A percentile compares a stretch with the other conserved stretches of the same genome.
These are phyloP conservation scores for Phengaris alcon DNA, from an alignment of 2,888 invertebrate species.

Conservation along the genomic window DNA sequence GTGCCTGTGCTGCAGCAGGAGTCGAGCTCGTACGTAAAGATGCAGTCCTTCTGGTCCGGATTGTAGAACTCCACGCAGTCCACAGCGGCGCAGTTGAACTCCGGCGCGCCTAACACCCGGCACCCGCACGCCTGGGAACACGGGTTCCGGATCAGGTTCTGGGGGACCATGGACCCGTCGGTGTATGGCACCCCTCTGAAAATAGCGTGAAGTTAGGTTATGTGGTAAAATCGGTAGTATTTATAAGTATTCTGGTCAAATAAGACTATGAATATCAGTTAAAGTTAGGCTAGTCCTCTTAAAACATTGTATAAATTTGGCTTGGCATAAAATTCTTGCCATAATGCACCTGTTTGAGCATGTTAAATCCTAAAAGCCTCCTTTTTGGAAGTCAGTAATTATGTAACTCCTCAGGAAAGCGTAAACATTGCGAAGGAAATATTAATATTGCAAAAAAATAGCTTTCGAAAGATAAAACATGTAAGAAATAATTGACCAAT, in stretches of 20 bases:
- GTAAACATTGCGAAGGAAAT: no score
- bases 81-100: constrained; percentile 65
- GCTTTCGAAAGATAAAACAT: neutral
- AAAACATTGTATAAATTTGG: no score
- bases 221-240: no score
- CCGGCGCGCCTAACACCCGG: constrained; percentile 47
- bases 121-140: constrained; percentile 68
- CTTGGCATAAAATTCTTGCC: no score
- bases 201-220: neutral
- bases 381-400: no score
- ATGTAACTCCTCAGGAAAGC: no score
- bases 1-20: constrained; percentile 63
- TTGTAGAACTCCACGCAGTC: constrained; percentile 67
- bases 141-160: constrained; percentile 56
- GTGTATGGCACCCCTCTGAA: constrained; percentile 60
- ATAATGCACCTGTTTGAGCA: no score
- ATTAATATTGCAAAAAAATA: neutral
- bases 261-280: no score
- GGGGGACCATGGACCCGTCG: constrained; percentile 54
- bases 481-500: neutral
- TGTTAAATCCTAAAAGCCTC: no score
- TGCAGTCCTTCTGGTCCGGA: constrained; percentile 58
- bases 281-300: no score
- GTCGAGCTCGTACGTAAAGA: constrained; percentile 58
- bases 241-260: no score